A percentile compares a stretch with the other conserved stretches of the same genome.
Evolutionary conservation across 2,888 invertebrate species (phyloP).

Genomic region (Charanyca ferruginea): DNA sequence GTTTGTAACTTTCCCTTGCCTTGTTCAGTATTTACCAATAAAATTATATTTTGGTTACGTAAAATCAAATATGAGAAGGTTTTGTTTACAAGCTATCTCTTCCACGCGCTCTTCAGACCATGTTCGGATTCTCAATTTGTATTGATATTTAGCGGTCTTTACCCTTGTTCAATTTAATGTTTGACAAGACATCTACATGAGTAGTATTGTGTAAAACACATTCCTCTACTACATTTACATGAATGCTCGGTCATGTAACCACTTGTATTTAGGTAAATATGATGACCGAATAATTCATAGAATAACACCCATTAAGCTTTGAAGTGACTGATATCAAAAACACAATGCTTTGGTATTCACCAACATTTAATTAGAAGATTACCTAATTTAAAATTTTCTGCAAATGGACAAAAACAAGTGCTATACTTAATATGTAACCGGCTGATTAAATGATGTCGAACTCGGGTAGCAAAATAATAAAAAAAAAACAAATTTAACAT

Average conservation of each 20-base stretch:
- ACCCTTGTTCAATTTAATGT: slow-evolving; percentile 16
- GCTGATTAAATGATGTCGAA: too few relatives aligned
- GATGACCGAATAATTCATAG: too few relatives aligned
- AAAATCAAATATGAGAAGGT: slow-evolving; percentile 39
- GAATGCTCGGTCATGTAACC: not conserved
- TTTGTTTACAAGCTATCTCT: slow-evolving; percentile 33
- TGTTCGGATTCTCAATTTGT: slow-evolving; percentile 7
- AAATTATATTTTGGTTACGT: slow-evolving; percentile 23
- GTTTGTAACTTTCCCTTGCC: slow-evolving; percentile 73
- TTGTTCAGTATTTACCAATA: slow-evolving; percentile 16
- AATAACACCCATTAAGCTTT: too few relatives aligned
- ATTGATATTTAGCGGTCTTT: slow-evolving; percentile 21
- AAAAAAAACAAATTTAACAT: too few relatives aligned
- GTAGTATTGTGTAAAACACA: not conserved
- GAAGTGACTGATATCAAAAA: too few relatives aligned
- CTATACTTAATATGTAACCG: too few relatives aligned
- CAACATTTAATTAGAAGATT: too few relatives aligned
- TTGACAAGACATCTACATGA: slow-evolving; percentile 6
- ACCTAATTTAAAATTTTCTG: too few relatives aligned
- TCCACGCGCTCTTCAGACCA: not conserved
- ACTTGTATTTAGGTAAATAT: not conserved
- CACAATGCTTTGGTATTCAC: too few relatives aligned
- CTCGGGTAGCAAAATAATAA: too few relatives aligned
- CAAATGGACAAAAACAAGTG: too few relatives aligned
- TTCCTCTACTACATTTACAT: not conserved